Evolutionary conservation across 2,888 invertebrate species (phyloP).

Genomic region (Apotomis capreana): DNA sequence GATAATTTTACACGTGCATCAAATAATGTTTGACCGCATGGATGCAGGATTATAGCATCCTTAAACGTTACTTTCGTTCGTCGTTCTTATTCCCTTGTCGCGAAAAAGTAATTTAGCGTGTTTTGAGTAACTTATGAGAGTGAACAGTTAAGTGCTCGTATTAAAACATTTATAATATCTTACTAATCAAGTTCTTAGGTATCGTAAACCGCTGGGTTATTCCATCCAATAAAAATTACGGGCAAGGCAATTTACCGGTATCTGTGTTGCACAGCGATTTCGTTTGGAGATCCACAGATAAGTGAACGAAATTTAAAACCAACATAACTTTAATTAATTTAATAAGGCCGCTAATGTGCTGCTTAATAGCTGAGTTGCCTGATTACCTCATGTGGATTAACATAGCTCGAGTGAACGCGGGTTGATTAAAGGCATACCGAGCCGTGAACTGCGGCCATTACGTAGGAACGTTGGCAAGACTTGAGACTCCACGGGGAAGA

Average conservation of each 20-base stretch:
- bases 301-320: conserved; percentile 22
- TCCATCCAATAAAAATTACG: conserved; percentile 11
- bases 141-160: background rate
- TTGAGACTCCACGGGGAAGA: background rate
- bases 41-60: too few relatives aligned
- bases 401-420: conserved; percentile 18
- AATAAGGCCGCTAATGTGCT: conserved; percentile 24
- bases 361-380: conserved; percentile 21
- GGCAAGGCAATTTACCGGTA: conserved; percentile 8
- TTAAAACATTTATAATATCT: background rate
- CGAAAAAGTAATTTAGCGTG: background rate
- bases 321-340: conserved; percentile 25
- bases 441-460: conserved; percentile 31
- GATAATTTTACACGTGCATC: too few relatives aligned
- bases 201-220: background rate
- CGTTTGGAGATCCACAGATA: conserved; percentile 13
- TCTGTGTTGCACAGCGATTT: conserved; percentile 13
- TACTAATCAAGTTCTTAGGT: conserved; percentile 12
- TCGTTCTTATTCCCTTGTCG: background rate
- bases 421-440: conserved; percentile 24
- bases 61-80: too few relatives aligned
- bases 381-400: conserved; percentile 35
- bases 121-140: too few relatives aligned
- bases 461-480: conserved; percentile 2
- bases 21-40: too few relatives aligned